Conservation (phyloP, 2,888 invertebrate species). For the Perizoma flavofasciatum region DNA sequence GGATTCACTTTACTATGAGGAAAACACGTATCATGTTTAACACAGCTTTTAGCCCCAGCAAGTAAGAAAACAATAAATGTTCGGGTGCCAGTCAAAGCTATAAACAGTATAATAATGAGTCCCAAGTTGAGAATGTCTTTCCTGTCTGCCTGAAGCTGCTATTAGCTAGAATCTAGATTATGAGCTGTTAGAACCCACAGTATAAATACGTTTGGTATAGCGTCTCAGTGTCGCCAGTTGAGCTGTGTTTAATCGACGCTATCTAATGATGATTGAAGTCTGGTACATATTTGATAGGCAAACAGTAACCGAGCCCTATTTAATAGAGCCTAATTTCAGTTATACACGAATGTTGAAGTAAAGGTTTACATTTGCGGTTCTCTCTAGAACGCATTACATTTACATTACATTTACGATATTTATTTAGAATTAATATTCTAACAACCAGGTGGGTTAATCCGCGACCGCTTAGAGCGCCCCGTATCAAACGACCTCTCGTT, state of each 20-base stretch:
- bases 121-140: slow-evolving; percentile 6
- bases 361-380: background rate
- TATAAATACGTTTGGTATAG: slow-evolving; percentile 12
- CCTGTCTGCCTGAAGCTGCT: background rate
- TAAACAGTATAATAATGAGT: background rate
- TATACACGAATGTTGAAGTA: background rate
- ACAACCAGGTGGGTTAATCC: too few species aligned
- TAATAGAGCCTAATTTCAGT: background rate
- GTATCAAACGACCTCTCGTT: too few species aligned
- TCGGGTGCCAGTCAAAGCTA: too few species aligned
- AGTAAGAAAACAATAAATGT: too few species aligned
- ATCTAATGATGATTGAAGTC: slow-evolving; percentile 60
- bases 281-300: slow-evolving; percentile 6
- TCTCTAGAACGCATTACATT: too few species aligned
- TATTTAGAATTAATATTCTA: too few species aligned
- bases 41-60: too few species aligned
- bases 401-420: too few species aligned
- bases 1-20: too few species aligned
- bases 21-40: too few species aligned
- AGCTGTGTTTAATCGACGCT: slow-evolving; percentile 50
- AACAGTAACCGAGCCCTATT: slow-evolving; percentile 12
- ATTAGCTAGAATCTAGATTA: slow-evolving; percentile 30
- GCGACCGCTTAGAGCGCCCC: too few species aligned
- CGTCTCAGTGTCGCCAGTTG: slow-evolving; percentile 35
- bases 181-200: slow-evolving; percentile 20